Percentiles rank a stretch among this genome's conserved stretches.
These are phyloP conservation scores for Anarhynchus alexandrinus DNA, from an alignment of 2,113 vertebrate species.

Conservation along the genomic window DNA sequence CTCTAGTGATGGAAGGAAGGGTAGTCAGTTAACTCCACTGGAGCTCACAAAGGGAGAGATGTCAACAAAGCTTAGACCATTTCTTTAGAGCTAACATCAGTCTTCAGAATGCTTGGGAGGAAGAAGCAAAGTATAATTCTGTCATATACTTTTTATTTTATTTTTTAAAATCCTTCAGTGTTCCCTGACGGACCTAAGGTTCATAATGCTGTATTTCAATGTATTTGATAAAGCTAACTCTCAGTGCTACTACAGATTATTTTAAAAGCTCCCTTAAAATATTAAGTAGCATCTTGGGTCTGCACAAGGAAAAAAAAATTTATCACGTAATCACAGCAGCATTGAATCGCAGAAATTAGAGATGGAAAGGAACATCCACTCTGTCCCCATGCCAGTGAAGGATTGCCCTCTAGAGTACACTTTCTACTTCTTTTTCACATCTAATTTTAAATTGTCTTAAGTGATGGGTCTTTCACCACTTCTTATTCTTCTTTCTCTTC, in stretches of 20 bases:
- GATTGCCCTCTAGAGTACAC: constrained; percentile 20
- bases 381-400: not conserved
- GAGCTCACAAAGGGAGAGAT: not conserved
- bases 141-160: not conserved
- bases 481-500: not conserved
- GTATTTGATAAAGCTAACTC: not conserved
- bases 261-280: constrained; percentile 37
- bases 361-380: not conserved
- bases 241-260: constrained; percentile 10
- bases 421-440: constrained; percentile 16
- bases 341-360: not conserved
- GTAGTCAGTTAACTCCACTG: constrained; percentile 14
- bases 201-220: not conserved
- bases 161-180: not conserved
- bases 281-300: not conserved
- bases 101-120: not conserved
- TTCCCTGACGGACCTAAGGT: not conserved
- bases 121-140: not conserved
- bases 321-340: not conserved
- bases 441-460: constrained; percentile 16
- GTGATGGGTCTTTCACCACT: constrained; percentile 8
- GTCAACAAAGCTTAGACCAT: not conserved
- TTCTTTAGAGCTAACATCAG: not conserved
- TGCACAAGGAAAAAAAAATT: constrained; percentile 1
- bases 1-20: not conserved